Percentiles rank a stretch among this genome's conserved stretches.
phyloP scores from a whole-genome alignment of 2,888 invertebrate genomes.

The Bombylius discolor region DNA sequence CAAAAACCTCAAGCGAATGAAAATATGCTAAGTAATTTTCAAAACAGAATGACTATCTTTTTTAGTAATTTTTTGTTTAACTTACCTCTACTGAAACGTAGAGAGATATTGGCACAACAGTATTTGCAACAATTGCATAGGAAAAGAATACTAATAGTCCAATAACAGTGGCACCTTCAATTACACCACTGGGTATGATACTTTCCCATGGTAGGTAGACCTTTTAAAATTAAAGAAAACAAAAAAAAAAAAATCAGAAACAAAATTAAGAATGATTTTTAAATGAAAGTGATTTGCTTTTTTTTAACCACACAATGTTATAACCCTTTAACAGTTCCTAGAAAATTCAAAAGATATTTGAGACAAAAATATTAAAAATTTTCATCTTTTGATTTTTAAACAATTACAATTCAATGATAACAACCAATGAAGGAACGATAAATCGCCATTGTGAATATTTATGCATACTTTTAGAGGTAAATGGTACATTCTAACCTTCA shows the following conservation, averaged over 20 bases:
- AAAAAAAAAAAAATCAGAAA: not conserved
- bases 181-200: constrained; percentile 71
- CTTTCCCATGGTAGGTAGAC: constrained; percentile 89
- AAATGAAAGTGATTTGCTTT: too few relatives aligned
- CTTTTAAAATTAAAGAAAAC: constrained; percentile 28
- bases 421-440: too few relatives aligned
- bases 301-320: too few relatives aligned
- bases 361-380: too few relatives aligned
- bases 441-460: too few relatives aligned
- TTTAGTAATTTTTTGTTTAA: not conserved
- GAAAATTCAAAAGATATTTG: too few relatives aligned
- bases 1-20: not conserved
- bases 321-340: too few relatives aligned
- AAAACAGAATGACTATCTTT: not conserved
- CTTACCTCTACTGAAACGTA: constrained; percentile 87
- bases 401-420: too few relatives aligned
- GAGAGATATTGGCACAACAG: constrained; percentile 97
- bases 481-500: too few relatives aligned
- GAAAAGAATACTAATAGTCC: constrained; percentile 97
- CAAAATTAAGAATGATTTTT: not conserved
- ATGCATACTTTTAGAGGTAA: too few relatives aligned
- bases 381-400: too few relatives aligned
- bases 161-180: constrained; percentile 79
- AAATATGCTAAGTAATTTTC: too few relatives aligned
- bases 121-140: constrained; percentile 97